A percentile compares a stretch with the other conserved stretches of the same genome.
Evolutionary conservation across 1,140 invertebrate genomes (phyloP).

Genomic region (Hyles vespertilio): DNA sequence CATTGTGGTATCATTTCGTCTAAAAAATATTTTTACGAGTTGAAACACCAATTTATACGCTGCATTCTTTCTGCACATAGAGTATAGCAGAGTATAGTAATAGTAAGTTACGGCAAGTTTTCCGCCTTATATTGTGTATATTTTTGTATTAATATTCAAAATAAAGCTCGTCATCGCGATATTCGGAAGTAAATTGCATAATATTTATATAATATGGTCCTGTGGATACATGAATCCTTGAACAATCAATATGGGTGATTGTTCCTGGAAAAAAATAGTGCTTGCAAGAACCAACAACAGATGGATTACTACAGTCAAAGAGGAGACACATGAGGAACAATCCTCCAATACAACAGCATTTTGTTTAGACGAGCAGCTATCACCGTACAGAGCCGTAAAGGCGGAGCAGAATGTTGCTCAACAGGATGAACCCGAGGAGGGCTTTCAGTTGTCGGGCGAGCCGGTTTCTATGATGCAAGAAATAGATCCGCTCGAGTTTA

Average conservation of each 20-base stretch:
- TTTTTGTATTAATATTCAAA: no score
- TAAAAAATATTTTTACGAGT: no score
- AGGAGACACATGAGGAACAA: conserved; percentile 20
- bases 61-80: no score
- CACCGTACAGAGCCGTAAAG: conserved; percentile 28
- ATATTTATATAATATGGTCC: conserved; percentile 45
- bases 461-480: conserved; percentile 31
- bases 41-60: no score
- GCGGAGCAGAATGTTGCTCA: conserved; percentile 20
- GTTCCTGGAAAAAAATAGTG: conserved; percentile 69
- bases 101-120: no score
- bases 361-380: conserved; percentile 27
- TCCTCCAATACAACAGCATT: conserved; percentile 12
- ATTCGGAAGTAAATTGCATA: no score
- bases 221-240: conserved; percentile 60
- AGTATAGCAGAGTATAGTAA: no score
- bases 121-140: no score
- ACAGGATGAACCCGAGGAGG: conserved; percentile 14
- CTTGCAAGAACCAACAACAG: conserved; percentile 61
- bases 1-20: no score
- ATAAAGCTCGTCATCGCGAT: no score
- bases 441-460: conserved; percentile 10
- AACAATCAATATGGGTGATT: conserved; percentile 72
- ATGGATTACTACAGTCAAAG: conserved; percentile 57
- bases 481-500: conserved; percentile 35